These are phyloP conservation scores for Platalea minor DNA, from an alignment of 2,797 vertebrate species.

Conservation along the genomic window DNA sequence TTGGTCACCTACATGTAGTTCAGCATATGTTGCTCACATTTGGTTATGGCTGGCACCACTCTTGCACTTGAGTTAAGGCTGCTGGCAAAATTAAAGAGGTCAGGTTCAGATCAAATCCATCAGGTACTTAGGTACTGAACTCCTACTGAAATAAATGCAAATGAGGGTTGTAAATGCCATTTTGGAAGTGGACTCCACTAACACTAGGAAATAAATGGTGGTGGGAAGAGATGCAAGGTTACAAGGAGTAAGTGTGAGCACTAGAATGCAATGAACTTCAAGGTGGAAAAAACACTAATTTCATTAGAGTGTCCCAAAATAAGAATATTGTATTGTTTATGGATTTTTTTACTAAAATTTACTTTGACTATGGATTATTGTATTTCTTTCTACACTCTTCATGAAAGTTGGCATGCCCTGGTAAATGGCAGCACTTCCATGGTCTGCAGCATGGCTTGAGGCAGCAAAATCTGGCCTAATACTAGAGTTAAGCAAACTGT, in stretches of 20 bases:
- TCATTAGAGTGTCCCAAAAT: not conserved
- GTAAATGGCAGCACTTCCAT: not conserved
- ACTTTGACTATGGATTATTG: not conserved
- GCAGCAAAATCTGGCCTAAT: not conserved
- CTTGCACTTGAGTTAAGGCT: not conserved
- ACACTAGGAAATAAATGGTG: not conserved
- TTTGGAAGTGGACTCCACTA: not conserved
- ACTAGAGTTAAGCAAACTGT: conserved; percentile 29
- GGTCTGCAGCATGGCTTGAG: not conserved
- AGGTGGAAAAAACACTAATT: not conserved
- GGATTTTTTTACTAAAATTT: not conserved
- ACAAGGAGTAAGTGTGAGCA: not conserved
- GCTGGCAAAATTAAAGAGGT: not conserved
- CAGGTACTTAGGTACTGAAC: not conserved
- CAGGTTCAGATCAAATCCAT: not conserved
- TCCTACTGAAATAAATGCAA: not conserved
- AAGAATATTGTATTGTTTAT: not conserved
- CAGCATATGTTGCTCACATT: not conserved
- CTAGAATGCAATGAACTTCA: not conserved
- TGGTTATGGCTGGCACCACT: not conserved
- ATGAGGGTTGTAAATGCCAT: not conserved
- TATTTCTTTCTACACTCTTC: not conserved
- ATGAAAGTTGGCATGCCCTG: not conserved
- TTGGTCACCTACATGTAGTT: not conserved
- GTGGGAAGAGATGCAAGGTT: not conserved